These are phyloP conservation scores for Fopius arisanus DNA, from an alignment of 1,140 invertebrate species.

Conservation along the genomic window DNA sequence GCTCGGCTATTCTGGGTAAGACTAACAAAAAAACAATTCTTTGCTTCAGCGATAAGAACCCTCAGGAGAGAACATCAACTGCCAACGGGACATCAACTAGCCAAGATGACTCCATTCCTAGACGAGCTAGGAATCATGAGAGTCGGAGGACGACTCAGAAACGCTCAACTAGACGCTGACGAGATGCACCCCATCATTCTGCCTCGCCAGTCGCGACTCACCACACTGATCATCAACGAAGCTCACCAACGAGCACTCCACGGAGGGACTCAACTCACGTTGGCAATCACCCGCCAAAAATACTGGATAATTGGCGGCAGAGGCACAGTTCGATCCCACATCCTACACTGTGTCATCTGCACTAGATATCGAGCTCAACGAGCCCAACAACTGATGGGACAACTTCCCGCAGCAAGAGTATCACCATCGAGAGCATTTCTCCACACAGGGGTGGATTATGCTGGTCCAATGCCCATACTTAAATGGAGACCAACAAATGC, in stretches of 20 bases:
- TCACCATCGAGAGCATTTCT: too few species aligned
- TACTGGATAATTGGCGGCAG: constrained; percentile 42
- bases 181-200: constrained; percentile 41
- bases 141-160: background rate
- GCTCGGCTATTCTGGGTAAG: too few species aligned
- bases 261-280: constrained; percentile 39
- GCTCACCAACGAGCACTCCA: constrained; percentile 40
- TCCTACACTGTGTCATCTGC: constrained; percentile 9
- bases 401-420: too few species aligned
- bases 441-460: too few species aligned
- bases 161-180: background rate
- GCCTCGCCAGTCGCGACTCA: too few species aligned
- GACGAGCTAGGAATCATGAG: too few species aligned
- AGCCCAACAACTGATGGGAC: too few species aligned
- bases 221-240: constrained; percentile 36
- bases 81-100: background rate
- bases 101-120: background rate
- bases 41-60: too few species aligned
- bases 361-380: constrained; percentile 18
- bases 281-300: constrained; percentile 33
- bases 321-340: constrained; percentile 11
- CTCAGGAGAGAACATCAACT: background rate
- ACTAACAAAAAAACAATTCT: too few species aligned
- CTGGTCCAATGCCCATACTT: too few species aligned
- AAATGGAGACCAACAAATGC: too few species aligned